Percentiles rank a stretch among this genome's conserved stretches.
These are phyloP conservation scores for Hemaris fuciformis DNA, from an alignment of 2,888 invertebrate species.

Conservation along the genomic window DNA sequence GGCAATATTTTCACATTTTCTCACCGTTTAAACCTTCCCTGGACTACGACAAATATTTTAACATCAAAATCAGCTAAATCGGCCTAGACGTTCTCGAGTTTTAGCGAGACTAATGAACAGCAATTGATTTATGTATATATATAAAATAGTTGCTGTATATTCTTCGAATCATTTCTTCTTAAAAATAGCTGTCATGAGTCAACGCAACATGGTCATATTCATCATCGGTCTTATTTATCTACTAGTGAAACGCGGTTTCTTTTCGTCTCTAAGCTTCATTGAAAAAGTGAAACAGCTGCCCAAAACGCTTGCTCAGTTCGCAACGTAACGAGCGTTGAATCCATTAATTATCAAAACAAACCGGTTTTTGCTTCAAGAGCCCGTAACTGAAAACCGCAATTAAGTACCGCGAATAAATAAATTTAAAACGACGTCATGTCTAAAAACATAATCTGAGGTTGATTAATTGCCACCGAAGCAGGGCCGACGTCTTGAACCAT, in stretches of 20 bases:
- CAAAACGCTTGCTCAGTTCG: conserved; percentile 26
- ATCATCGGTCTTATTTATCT: background rate
- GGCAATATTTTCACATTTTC: no score
- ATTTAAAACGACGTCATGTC: conserved; percentile 44
- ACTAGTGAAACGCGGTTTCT: background rate
- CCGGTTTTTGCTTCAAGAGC: conserved; percentile 35
- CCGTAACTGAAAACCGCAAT: conserved; percentile 49
- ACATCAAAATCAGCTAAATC: no score
- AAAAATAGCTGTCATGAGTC: background rate
- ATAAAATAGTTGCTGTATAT: background rate
- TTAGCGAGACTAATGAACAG: no score
- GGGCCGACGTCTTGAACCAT: conserved; percentile 30
- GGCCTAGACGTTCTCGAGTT: no score
- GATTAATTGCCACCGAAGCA: conserved; percentile 43
- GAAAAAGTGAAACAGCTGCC: conserved; percentile 29
- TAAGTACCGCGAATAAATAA: conserved; percentile 46
- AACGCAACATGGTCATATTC: background rate
- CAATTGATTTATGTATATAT: no score
- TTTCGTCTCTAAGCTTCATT: background rate
- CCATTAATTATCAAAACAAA: conserved; percentile 47
- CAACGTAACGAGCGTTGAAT: conserved; percentile 31
- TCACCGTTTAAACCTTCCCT: no score
- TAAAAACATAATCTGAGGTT: conserved; percentile 49
- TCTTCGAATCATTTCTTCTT: background rate
- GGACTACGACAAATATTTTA: no score